Base-by-base conservation (phyloP, 2,797 vertebrate species). In the Gadopsis bispinosus region DNA sequence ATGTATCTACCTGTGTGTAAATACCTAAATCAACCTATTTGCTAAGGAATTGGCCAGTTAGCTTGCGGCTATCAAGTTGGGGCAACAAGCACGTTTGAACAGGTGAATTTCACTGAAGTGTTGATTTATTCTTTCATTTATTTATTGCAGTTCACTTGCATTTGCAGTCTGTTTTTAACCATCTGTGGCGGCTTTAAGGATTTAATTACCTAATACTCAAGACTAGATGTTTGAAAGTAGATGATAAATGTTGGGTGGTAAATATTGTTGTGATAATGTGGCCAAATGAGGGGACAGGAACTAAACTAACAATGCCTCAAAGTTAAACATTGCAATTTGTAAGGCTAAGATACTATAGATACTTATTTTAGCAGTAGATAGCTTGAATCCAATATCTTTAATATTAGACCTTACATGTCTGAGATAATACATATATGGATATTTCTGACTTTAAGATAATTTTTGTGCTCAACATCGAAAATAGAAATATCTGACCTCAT, bases 401-500 rank as follows among this genome's bases (percentile, higher is more conserved):
- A 39, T 48, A 7, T 64, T 22, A 53, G 9, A 33, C 2, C 1
- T 19, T 31, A n/a, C 31, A 59, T 5, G 10, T 64, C 2, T 70
- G 13, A 53, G 1, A 2, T 11, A 37, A 51, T 17, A 26, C 26
- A 17, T 2, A 61, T 14, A 26, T 37, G 1, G 2, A 56, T 53
- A 45, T 54, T 47, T 8, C 26, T 58, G n/a, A 7, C 22, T 59
- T 58, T 53, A 20, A 70, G 31, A 53, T 45, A 4, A 26, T 22
- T 6, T 8, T 47, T 63, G 19, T 48, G n/a, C 7, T 33, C 26
- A 16, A 14, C 1, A 48, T 35, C 39, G 33, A 70, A 54, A 0
- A 0, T 20, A 47, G 0, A 67, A 69, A 73, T 45, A 35, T 69
- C 90, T 88, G 90, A 99, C 98, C 97, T 99, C 96, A 99, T 97